Percentiles rank a stretch among this genome's conserved stretches.
Evolutionary conservation across 2,797 vertebrate genomes (phyloP).

Genomic region (Enteromius anoplus): DNA sequence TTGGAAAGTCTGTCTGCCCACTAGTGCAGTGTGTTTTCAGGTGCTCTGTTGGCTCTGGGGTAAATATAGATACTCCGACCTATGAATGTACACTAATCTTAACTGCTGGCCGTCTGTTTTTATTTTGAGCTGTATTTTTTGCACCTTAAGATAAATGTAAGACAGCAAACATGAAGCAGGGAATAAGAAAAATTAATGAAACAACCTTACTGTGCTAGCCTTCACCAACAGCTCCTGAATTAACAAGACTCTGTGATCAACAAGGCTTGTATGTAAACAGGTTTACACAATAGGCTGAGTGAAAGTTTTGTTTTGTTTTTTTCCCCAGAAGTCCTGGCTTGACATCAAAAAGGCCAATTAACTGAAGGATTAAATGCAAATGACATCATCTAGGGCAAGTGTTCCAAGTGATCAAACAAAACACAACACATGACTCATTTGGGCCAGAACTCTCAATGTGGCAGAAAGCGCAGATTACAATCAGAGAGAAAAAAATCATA

Average conservation of each 20-base stretch:
- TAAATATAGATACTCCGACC: constrained; percentile 30
- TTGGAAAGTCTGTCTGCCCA: constrained; percentile 12
- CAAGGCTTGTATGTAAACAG: constrained; percentile 51
- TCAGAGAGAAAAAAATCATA: not conserved
- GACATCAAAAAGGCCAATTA: constrained; percentile 46
- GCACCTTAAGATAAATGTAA: not conserved
- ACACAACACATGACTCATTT: constrained; percentile 25
- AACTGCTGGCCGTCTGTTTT: not conserved
- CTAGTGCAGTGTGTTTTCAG: constrained; percentile 28
- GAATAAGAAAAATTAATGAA: not conserved
- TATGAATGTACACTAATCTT: constrained; percentile 17
- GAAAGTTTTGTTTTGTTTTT: not conserved
- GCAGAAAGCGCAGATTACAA: not conserved
- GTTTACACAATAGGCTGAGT: constrained; percentile 43
- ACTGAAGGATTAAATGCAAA: constrained; percentile 43
- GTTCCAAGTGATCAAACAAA: constrained; percentile 39
- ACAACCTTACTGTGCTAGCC: not conserved
- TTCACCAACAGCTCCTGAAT: constrained; percentile 25
- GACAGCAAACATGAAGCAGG: not conserved
- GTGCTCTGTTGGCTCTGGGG: constrained; percentile 3
- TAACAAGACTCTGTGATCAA: constrained; percentile 15
- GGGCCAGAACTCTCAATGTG: not conserved
- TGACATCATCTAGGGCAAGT: constrained; percentile 29
- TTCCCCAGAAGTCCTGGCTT: constrained; percentile 47
- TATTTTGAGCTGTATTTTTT: not conserved